These are phyloP conservation scores for Catharus minimus DNA, from an alignment of 2,113 vertebrate species.

Conservation along the genomic window DNA sequence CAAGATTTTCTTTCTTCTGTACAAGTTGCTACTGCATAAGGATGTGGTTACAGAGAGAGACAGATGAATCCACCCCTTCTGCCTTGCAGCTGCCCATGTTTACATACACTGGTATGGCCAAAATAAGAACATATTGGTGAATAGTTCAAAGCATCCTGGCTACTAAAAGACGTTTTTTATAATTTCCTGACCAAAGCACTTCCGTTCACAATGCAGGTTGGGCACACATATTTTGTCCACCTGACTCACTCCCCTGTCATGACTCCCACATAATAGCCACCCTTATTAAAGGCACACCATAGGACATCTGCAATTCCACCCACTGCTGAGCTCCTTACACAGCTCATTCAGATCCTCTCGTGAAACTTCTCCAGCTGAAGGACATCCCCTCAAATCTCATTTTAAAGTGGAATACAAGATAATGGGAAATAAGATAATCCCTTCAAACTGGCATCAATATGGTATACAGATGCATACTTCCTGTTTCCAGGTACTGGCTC, in stretches of 20 bases:
- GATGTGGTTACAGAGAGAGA: neutral
- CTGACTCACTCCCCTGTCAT: neutral
- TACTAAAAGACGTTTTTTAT: neutral
- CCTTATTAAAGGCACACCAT: accelerated
- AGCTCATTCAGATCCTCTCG: neutral
- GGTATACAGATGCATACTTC: neutral
- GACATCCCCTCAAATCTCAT: neutral
- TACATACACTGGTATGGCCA: neutral
- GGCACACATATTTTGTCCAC: neutral
- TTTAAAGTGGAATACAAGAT: neutral
- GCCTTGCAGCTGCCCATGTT: neutral
- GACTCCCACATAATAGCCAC: neutral
- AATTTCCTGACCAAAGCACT: neutral
- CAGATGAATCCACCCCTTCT: neutral
- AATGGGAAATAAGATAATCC: neutral
- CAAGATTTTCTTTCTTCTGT: neutral
- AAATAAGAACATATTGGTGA: neutral
- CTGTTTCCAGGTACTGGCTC: neutral
- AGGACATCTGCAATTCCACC: neutral
- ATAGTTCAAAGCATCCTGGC: neutral
- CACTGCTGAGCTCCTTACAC: neutral
- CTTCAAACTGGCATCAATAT: neutral
- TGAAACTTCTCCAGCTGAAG: neutral
- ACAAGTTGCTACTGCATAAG: neutral
- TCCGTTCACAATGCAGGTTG: neutral